phyloP scores from a whole-genome alignment of 2,113 vertebrate species.

The Lipotes vexillifer region DNA sequence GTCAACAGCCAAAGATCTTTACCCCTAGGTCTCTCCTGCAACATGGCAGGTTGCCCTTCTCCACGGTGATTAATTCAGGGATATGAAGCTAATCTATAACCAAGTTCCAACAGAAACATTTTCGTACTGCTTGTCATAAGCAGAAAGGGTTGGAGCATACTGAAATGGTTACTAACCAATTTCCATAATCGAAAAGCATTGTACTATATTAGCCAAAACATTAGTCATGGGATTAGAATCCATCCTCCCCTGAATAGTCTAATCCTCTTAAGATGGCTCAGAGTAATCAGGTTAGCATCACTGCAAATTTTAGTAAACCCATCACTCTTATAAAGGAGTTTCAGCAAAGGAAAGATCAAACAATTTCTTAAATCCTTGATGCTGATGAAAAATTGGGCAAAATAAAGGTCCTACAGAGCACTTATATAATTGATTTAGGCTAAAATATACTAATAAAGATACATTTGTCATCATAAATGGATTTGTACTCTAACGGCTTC shows the following conservation, averaged over 20 bases:
- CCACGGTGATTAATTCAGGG: background rate
- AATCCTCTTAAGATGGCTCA: slow-evolving; percentile 66
- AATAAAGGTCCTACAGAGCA: slow-evolving; percentile 47
- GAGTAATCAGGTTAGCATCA: slow-evolving; percentile 65
- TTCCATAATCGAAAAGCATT: slow-evolving; percentile 68
- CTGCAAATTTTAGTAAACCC: slow-evolving; percentile 44
- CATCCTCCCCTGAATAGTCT: slow-evolving; percentile 43
- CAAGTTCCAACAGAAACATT: slow-evolving; percentile 46
- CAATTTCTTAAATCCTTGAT: slow-evolving; percentile 49
- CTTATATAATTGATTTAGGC: slow-evolving; percentile 52
- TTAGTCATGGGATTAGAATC: slow-evolving; percentile 70
- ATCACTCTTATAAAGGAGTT: slow-evolving; percentile 53
- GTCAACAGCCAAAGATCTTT: slow-evolving; percentile 30
- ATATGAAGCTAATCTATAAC: background rate
- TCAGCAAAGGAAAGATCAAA: slow-evolving; percentile 63
- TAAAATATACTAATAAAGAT: slow-evolving; percentile 55
- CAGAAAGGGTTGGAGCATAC: slow-evolving; percentile 42
- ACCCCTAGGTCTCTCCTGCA: background rate
- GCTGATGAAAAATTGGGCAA: slow-evolving; percentile 41
- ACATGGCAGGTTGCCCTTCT: slow-evolving; percentile 17
- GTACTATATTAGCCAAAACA: slow-evolving; percentile 57
- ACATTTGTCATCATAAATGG: slow-evolving; percentile 16
- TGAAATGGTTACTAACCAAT: slow-evolving; percentile 66
- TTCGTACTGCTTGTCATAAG: slow-evolving; percentile 10
- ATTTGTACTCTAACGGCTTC: slow-evolving; percentile 38